Evolutionary conservation across 2,888 invertebrate genomes (phyloP).

Genomic region (Dromius quadrimaculatus): DNA sequence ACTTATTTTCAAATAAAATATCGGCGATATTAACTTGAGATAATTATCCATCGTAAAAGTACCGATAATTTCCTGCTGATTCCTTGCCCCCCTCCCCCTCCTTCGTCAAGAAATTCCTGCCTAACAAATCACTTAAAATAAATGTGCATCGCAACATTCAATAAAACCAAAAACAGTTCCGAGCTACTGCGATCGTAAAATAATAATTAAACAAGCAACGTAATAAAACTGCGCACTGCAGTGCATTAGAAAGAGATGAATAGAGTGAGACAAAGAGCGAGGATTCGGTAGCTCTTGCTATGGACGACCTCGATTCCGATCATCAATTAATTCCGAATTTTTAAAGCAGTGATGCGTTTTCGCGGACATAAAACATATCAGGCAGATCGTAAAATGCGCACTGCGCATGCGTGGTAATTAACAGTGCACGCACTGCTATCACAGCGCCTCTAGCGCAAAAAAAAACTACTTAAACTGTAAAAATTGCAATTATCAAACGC

Average conservation of each 20-base stretch:
- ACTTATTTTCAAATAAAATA: too few species aligned
- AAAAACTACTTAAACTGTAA: too few species aligned
- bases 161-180: conserved; percentile 32
- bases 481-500: too few species aligned
- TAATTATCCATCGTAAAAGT: conserved; percentile 14
- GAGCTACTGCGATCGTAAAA: conserved; percentile 31
- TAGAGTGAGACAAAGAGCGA: background rate
- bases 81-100: too few species aligned
- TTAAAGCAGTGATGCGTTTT: conserved; percentile 39
- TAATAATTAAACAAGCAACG: conserved; percentile 29
- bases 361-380: conserved; percentile 48
- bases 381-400: conserved; percentile 43
- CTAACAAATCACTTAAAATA: conserved; percentile 35
- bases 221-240: conserved; percentile 15
- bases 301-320: conserved; percentile 36
- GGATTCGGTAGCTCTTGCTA: conserved; percentile 8
- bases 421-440: too few species aligned
- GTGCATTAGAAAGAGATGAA: background rate
- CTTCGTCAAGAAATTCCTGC: conserved; percentile 21
- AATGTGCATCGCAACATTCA: conserved; percentile 23
- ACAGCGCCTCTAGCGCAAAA: too few species aligned
- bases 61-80: conserved; percentile 26
- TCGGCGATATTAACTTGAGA: conserved; percentile 1
- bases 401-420: conserved; percentile 39
- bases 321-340: conserved; percentile 43